Conservation (phyloP, 2,113 vertebrate species). For the Lophius piscatorius region DNA sequence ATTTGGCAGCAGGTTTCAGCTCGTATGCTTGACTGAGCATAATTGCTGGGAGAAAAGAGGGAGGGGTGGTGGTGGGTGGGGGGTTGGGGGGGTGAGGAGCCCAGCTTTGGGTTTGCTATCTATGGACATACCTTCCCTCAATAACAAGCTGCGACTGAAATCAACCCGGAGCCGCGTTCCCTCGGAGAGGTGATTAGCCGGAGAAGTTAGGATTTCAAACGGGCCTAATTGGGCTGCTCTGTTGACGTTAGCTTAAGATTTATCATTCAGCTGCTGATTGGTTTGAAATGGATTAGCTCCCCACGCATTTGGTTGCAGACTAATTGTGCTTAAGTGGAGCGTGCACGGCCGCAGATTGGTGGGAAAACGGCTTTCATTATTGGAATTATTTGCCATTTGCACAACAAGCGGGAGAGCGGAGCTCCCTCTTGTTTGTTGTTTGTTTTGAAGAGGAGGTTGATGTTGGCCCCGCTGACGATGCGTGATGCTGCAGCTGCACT, state of each 20-base stretch:
- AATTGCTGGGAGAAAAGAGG: slow-evolving; percentile 76
- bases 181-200: slow-evolving; percentile 83
- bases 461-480: too few relatives aligned
- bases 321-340: slow-evolving; percentile 57
- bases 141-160: slow-evolving; percentile 84
- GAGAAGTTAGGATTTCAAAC: slow-evolving; percentile 82
- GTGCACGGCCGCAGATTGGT: slow-evolving; percentile 50
- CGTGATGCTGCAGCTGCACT: too few relatives aligned
- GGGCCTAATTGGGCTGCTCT: slow-evolving; percentile 76
- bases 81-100: slow-evolving; percentile 8
- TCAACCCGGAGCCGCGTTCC: slow-evolving; percentile 79
- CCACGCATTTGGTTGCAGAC: slow-evolving; percentile 49
- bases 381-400: slow-evolving; percentile 55
- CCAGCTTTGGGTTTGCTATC: slow-evolving; percentile 82
- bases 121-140: slow-evolving; percentile 80
- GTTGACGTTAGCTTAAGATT: slow-evolving; percentile 80
- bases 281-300: slow-evolving; percentile 56
- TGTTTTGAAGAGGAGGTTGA: too few relatives aligned
- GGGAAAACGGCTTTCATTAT: slow-evolving; percentile 60
- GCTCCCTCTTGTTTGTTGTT: too few relatives aligned
- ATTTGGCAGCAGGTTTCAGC: slow-evolving; percentile 85
- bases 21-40: slow-evolving; percentile 84
- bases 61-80: neutral
- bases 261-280: slow-evolving; percentile 71
- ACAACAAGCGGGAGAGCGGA: slow-evolving; percentile 42